Percentiles rank a stretch among this genome's conserved stretches.
These are phyloP conservation scores for Clistopyga incitator DNA, from an alignment of 2,888 invertebrate species.

Conservation along the genomic window DNA sequence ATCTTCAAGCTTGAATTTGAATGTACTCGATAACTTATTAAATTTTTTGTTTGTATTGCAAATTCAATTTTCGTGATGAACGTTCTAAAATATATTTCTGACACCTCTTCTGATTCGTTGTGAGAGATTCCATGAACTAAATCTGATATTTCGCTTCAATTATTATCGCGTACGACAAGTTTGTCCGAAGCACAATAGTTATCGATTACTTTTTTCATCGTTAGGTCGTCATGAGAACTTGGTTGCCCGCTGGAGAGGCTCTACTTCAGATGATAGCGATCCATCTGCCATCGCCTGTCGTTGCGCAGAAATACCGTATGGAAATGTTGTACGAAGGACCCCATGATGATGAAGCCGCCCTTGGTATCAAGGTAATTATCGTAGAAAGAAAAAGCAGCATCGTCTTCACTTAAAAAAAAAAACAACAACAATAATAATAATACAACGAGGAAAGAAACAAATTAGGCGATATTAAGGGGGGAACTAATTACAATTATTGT, in stretches of 20 bases:
- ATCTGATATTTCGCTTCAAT: conserved; percentile 70
- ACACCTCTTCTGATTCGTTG: conserved; percentile 82
- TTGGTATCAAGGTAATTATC: conserved; percentile 90
- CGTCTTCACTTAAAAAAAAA: background rate
- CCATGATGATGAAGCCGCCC: conserved; percentile 96
- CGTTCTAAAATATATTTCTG: conserved; percentile 79
- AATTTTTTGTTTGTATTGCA: conserved; percentile 9
- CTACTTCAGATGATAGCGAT: conserved; percentile 99
- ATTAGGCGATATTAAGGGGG: background rate
- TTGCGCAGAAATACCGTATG: conserved; percentile 99
- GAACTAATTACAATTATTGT: no score
- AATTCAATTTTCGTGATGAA: conserved; percentile 74
- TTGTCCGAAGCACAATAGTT: background rate
- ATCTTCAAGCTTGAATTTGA: no score
- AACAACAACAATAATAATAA: no score
- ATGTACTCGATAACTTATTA: background rate
- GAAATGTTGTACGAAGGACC: conserved; percentile 99
- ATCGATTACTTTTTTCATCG: conserved; percentile 47
- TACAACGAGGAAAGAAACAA: no score
- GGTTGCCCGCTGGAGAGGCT: conserved; percentile 99
- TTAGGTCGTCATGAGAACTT: conserved; percentile 98
- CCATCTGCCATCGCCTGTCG: conserved; percentile 99
- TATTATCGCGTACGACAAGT: background rate
- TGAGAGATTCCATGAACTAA: conserved; percentile 76
- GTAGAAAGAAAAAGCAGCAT: conserved; percentile 30